Base-by-base conservation (phyloP, 2,797 vertebrate genomes). In the Natrix natrix region DNA sequence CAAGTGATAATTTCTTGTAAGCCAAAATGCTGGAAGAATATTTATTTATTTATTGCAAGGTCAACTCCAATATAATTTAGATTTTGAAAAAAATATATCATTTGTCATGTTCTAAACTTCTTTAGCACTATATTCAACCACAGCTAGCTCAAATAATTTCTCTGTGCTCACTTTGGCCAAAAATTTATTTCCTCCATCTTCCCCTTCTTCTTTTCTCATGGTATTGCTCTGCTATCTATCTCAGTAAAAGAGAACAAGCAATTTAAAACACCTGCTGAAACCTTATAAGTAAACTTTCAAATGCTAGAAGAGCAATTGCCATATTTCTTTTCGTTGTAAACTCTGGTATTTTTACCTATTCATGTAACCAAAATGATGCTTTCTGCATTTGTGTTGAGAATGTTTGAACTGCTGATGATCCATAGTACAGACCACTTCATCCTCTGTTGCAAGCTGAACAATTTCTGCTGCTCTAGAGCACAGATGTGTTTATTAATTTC, bases 1-100 rank as follows among this genome's bases (percentile, higher is more conserved):
- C 17, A 91, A 88, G 66, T 57, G 91, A 94, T 91, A 63, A 66
- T 88, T 78, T 91, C 89, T 88, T 83, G 24, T 91, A 56, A 61
- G 24, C 57, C 88, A 90, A 61, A 57, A 69, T 26, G 91, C 88
- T 92, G 93, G 24, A 88, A 43, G 43, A 66, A 10, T 52, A 52
- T 52, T 52, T 52, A 52, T 52, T 52, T 52, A 52, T 52, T 52
- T 52, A 52, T 52, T 88, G 66, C 89, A 88, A 59, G 32, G 37
- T 54, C 57, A 87, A 52, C 8, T 63, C 26, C 57, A 52, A 90
- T 56, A 88, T 88, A 91, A 92, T 92, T 94, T 92, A 88, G 86
- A 61, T 86, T 86, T 92, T 37, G 56, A 26, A 37, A 88, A 43
- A 43, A 59, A 92, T 61, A 88, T 86, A 26, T 63, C 86, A 92